phyloP scores from a whole-genome alignment of 2,797 vertebrate genomes.

The Aeoliscus strigatus region DNA sequence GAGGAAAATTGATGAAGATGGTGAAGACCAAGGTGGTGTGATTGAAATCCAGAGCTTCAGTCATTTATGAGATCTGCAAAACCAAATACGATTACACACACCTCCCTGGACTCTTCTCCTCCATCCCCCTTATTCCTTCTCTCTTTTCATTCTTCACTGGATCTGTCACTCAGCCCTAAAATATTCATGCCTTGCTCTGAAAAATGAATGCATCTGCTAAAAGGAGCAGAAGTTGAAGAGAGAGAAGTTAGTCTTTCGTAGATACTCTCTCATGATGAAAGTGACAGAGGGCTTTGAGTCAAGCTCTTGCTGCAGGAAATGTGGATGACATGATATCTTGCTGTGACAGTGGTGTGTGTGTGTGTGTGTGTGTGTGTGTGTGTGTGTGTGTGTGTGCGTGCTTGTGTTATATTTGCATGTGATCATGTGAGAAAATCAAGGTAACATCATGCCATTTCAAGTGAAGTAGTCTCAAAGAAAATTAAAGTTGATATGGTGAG shows the following conservation, averaged over 20 bases:
- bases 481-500: too few relatives aligned
- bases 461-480: not conserved
- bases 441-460: conserved; percentile 9
- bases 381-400: not conserved
- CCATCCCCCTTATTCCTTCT: conserved; percentile 19
- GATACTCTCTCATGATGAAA: conserved; percentile 63
- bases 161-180: conserved; percentile 70
- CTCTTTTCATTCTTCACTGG: conserved; percentile 66
- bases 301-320: conserved; percentile 46
- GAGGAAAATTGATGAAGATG: conserved; percentile 49
- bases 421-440: conserved; percentile 1
- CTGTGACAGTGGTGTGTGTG: not conserved
- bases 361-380: conserved; percentile 1
- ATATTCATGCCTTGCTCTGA: conserved; percentile 68
- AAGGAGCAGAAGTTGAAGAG: conserved; percentile 66
- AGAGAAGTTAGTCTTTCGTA: conserved; percentile 63
- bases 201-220: conserved; percentile 71
- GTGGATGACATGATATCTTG: conserved; percentile 11
- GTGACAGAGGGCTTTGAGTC: conserved; percentile 56
- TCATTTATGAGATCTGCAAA: conserved; percentile 67
- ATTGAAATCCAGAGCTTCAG: conserved; percentile 59
- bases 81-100: conserved; percentile 65
- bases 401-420: conserved; percentile 5
- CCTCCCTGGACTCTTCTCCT: conserved; percentile 42
- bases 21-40: conserved; percentile 36